Evolutionary conservation across 2,797 vertebrate genomes (phyloP).

Genomic region (Carcharodon carcharias): DNA sequence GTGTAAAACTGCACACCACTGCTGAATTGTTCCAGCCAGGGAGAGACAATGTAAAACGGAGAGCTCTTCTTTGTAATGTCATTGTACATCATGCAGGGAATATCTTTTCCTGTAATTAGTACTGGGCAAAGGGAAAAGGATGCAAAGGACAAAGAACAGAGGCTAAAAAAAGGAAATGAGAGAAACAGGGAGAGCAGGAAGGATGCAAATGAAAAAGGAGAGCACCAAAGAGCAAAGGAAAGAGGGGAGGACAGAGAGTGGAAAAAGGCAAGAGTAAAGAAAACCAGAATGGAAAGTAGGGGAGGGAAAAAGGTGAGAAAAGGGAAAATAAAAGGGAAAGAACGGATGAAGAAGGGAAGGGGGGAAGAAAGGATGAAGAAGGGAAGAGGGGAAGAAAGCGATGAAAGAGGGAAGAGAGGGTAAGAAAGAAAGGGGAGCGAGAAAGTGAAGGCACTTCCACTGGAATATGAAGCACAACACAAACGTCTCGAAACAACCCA

Average conservation of each 20-base stretch:
- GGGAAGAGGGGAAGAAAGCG: neutral
- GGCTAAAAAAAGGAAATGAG: neutral
- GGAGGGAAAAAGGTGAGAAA: neutral
- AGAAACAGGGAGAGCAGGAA: neutral
- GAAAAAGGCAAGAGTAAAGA: neutral
- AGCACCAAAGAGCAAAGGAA: neutral
- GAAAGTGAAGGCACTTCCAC: neutral
- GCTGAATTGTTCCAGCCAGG: neutral
- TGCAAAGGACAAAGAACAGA: neutral
- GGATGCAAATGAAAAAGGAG: neutral
- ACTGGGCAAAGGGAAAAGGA: neutral
- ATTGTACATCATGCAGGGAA: neutral
- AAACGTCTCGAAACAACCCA: neutral
- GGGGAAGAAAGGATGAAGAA: neutral
- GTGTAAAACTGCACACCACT: neutral
- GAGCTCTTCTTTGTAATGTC: neutral
- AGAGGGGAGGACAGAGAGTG: neutral
- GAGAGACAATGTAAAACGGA: neutral
- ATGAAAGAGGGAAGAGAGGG: neutral
- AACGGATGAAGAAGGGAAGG: neutral
- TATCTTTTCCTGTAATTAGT: slow-evolving; percentile 23
- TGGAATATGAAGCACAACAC: neutral
- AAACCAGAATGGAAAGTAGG: neutral
- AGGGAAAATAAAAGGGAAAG: neutral
- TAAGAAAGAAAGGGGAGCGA: neutral